These are phyloP conservation scores for Brachyalestes nurse DNA, from an alignment of 2,797 vertebrate genomes.

Conservation along the genomic window DNA sequence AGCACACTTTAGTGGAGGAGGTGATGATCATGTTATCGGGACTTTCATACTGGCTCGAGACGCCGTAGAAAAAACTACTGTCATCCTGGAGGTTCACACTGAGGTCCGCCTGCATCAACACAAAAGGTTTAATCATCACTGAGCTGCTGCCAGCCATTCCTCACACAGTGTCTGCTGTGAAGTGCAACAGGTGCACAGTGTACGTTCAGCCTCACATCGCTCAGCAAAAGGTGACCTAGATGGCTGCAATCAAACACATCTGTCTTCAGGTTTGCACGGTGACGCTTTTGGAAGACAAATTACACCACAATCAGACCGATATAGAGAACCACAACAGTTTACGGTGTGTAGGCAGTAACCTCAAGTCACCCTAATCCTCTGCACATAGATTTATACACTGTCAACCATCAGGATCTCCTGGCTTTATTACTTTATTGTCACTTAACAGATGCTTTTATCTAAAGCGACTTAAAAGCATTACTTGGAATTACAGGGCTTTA, in stretches of 20 bases:
- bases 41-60: constrained; percentile 96
- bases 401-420: background rate
- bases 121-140: constrained; percentile 27
- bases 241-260: constrained; percentile 28
- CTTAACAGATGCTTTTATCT: constrained; percentile 16
- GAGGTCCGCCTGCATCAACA: constrained; percentile 85
- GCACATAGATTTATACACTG: background rate
- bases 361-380: background rate
- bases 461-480: background rate
- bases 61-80: constrained; percentile 93
- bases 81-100: constrained; percentile 92
- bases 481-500: constrained; percentile 23
- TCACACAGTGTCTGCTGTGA: constrained; percentile 20
- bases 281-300: constrained; percentile 28
- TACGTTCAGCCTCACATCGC: constrained; percentile 16
- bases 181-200: constrained; percentile 43
- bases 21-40: constrained; percentile 95
- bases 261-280: constrained; percentile 34
- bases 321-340: background rate
- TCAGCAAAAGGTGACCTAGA: constrained; percentile 25
- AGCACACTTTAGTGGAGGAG: constrained; percentile 97
- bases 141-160: background rate
- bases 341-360: constrained; percentile 7
- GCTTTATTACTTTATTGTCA: constrained; percentile 3
- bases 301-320: constrained; percentile 15